Conservation (phyloP, 1,140 invertebrate species). For the Diachasmimorpha longicaudata region DNA sequence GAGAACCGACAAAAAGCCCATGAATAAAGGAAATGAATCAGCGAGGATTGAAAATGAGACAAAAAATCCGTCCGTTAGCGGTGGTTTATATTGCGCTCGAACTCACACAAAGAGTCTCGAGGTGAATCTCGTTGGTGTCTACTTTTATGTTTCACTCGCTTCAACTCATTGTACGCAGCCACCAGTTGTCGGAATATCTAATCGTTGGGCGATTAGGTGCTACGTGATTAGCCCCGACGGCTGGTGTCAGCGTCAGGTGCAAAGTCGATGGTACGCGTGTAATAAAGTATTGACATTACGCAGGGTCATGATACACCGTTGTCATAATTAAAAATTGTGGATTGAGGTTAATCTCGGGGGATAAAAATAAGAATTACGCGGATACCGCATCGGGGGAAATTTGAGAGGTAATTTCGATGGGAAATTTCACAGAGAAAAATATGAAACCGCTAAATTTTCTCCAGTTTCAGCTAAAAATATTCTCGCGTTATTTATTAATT, state of each 20-base stretch:
- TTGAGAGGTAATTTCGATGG: no score
- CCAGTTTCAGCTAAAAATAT: no score
- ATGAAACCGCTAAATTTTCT: no score
- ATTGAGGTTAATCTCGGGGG: background rate
- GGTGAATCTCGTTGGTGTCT: background rate
- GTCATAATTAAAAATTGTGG: background rate
- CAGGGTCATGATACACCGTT: background rate
- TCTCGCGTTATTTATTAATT: no score
- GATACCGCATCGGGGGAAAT: no score
- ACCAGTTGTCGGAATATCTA: constrained; percentile 9
- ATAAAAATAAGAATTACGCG: background rate
- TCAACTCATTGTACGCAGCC: background rate
- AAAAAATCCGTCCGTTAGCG: background rate
- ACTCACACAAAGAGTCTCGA: background rate
- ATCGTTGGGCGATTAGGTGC: constrained; percentile 36
- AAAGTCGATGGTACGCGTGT: constrained; percentile 39
- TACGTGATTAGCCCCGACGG: constrained; percentile 40
- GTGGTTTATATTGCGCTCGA: background rate
- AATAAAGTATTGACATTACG: constrained; percentile 13
- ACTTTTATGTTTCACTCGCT: background rate
- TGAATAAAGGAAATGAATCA: no score
- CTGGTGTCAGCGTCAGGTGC: constrained; percentile 44
- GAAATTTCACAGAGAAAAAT: no score
- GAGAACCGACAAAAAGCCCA: no score
- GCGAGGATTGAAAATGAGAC: background rate